Conservation (phyloP, 2,888 invertebrate species). For the Selenia dentaria region DNA sequence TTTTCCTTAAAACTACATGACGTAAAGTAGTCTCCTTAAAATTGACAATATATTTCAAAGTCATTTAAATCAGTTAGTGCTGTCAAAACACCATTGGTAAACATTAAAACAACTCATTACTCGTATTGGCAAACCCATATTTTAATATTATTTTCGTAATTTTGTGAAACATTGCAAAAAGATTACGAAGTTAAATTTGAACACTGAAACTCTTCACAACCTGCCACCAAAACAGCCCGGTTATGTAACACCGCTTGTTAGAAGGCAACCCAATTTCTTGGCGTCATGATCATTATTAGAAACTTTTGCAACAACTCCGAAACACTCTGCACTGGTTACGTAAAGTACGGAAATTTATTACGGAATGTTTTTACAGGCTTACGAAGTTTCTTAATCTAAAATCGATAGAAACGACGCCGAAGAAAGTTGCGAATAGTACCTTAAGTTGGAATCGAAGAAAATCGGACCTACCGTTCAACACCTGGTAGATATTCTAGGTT, state of each 20-base stretch:
- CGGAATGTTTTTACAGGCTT: slow-evolving; percentile 77
- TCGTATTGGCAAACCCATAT: no score
- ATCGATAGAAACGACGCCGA: slow-evolving; percentile 77
- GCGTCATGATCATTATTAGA: slow-evolving; percentile 53
- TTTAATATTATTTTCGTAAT: no score
- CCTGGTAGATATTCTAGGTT: slow-evolving; percentile 73
- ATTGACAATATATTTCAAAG: no score
- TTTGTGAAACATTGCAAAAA: no score
- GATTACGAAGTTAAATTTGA: slow-evolving; percentile 24
- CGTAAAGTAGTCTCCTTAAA: no score
- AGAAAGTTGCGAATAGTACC: slow-evolving; percentile 78
- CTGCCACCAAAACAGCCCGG: slow-evolving; percentile 15
- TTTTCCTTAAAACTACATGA: no score
- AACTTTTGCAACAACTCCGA: slow-evolving; percentile 53
- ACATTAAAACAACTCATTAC: no score
- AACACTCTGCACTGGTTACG: slow-evolving; percentile 56
- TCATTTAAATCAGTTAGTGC: no score
- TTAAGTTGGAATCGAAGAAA: slow-evolving; percentile 73
- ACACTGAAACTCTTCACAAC: slow-evolving; percentile 2
- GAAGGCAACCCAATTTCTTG: slow-evolving; percentile 31
- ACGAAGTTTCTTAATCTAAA: slow-evolving; percentile 81
- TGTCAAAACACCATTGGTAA: no score
- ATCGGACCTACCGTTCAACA: slow-evolving; percentile 72
- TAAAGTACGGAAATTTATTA: slow-evolving; percentile 73
- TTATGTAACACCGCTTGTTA: slow-evolving; percentile 22